Conservation (phyloP, 2,797 vertebrate genomes). For the Lacerta agilis region DNA sequence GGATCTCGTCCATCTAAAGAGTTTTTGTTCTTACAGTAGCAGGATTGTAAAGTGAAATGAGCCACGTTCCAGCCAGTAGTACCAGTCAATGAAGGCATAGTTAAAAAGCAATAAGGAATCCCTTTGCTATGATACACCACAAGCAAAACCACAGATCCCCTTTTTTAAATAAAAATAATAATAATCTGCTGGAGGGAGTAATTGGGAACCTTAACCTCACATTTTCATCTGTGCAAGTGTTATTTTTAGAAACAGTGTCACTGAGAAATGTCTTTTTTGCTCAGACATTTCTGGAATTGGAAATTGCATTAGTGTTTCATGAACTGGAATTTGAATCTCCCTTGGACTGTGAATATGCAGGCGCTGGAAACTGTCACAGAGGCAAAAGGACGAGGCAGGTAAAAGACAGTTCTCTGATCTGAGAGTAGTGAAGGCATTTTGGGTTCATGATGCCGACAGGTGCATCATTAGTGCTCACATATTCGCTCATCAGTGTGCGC, state of each 20-base stretch:
- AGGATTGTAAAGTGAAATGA: neutral
- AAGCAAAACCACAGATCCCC: slow-evolving; percentile 5
- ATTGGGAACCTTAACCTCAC: slow-evolving; percentile 45
- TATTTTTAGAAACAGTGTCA: slow-evolving; percentile 65
- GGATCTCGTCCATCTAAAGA: neutral
- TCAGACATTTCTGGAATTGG: slow-evolving; percentile 51
- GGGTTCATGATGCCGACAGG: neutral
- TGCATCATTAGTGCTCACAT: neutral
- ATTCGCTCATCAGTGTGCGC: neutral
- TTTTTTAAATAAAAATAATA: neutral
- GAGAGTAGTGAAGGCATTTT: neutral
- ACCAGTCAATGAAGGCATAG: neutral
- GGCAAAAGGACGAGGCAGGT: neutral
- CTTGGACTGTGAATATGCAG: slow-evolving; percentile 15
- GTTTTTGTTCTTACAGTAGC: neutral
- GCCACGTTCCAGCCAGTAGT: neutral
- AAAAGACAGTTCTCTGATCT: neutral
- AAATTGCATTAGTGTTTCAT: slow-evolving; percentile 52
- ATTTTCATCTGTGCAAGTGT: slow-evolving; percentile 39
- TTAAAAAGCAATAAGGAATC: neutral
- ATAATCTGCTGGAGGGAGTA: neutral
- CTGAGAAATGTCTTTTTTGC: slow-evolving; percentile 33
- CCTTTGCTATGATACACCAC: neutral
- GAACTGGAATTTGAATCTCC: slow-evolving; percentile 51
- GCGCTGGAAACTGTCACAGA: neutral